These are phyloP conservation scores for Dicycla oo DNA, from an alignment of 2,888 invertebrate genomes.

Conservation along the genomic window DNA sequence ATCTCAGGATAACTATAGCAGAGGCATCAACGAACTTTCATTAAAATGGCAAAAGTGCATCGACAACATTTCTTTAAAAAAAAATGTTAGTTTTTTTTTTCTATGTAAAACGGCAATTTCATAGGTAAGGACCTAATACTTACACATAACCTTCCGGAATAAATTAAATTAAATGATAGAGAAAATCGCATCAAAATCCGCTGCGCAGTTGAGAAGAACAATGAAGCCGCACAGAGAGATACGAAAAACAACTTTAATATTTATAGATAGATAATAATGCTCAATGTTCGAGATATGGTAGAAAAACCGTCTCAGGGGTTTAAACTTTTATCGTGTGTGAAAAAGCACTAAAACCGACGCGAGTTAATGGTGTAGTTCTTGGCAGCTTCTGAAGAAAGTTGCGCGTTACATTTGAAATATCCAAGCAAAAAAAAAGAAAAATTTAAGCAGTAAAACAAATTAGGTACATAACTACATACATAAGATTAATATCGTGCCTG, in stretches of 20 bases:
- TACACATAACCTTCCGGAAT: no score
- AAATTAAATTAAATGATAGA: no score
- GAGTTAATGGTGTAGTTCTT: slow-evolving; percentile 29
- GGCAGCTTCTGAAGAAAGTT: slow-evolving; percentile 30
- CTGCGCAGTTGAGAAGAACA: not conserved
- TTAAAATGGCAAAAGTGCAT: no score
- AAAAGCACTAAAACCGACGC: slow-evolving; percentile 19
- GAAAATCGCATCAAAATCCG: no score
- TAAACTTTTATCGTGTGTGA: slow-evolving; percentile 27
- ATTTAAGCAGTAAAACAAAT: slow-evolving; percentile 1
- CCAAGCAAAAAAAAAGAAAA: no score
- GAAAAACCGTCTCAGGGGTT: not conserved
- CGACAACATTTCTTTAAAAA: no score
- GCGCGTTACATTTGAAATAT: slow-evolving; percentile 7
- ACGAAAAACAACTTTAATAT: not conserved
- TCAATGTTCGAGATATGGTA: slow-evolving; percentile 5
- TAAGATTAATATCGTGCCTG: not conserved
- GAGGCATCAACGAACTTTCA: no score
- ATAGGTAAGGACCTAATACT: no score
- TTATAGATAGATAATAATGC: not conserved
- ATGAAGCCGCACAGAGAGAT: not conserved
- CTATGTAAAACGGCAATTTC: no score
- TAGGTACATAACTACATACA: no score
- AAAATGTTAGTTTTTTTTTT: no score
- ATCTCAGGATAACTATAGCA: no score